Conservation (phyloP, 2,797 vertebrate species). For the Epinephelus coioides region DNA sequence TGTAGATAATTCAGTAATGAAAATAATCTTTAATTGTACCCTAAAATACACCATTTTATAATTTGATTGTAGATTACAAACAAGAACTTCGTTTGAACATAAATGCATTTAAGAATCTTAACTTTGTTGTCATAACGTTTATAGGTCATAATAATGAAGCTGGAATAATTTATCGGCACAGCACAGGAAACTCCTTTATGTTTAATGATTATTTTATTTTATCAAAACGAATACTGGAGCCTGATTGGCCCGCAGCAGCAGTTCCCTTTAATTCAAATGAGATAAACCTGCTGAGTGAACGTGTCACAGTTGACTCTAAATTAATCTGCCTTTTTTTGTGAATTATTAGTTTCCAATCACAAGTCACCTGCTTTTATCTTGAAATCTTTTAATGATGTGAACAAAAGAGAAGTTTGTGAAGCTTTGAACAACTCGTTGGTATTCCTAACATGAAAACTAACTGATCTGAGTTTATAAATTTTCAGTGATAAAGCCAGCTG, state of each 20-base stretch:
- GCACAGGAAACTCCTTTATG: not conserved
- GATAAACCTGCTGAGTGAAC: not conserved
- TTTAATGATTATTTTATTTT: not conserved
- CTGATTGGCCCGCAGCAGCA: not conserved
- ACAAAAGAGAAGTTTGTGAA: not conserved
- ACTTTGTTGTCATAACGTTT: too few species aligned
- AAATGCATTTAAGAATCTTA: too few species aligned
- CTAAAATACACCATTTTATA: not conserved
- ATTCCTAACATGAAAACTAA: not conserved
- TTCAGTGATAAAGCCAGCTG: not conserved
- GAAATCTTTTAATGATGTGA: not conserved
- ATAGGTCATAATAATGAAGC: too few species aligned
- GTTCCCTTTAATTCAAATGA: not conserved
- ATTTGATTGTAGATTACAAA: too few species aligned
- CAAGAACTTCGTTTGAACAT: too few species aligned
- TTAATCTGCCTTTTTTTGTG: not conserved
- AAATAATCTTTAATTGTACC: not conserved
- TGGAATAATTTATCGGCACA: not conserved
- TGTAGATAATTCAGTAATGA: not conserved
- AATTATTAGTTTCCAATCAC: not conserved
- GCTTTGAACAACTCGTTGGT: not conserved
- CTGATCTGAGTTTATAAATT: not conserved
- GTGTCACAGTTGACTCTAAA: not conserved
- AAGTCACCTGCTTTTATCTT: not conserved
- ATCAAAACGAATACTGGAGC: not conserved